These are phyloP conservation scores for Drosophila koepferae DNA, from an alignment of 2,888 invertebrate species.

Conservation along the genomic window DNA sequence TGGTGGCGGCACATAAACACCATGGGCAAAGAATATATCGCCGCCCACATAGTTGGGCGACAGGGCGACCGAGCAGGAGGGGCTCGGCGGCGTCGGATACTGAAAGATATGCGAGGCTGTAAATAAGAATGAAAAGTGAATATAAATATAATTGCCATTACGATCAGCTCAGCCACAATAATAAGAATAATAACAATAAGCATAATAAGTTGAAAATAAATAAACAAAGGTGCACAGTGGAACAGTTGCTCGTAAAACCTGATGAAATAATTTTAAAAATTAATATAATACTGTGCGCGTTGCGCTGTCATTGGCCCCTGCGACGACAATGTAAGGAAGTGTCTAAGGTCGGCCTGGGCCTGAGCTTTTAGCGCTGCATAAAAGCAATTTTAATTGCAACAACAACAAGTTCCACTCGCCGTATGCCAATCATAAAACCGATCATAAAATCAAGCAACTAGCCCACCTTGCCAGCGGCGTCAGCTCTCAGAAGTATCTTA, in stretches of 20 bases:
- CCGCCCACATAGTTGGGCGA: slow-evolving; percentile 81
- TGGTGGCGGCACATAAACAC: slow-evolving; percentile 67
- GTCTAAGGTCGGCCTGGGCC: slow-evolving; percentile 60
- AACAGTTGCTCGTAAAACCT: not conserved
- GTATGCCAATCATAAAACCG: slow-evolving; percentile 50
- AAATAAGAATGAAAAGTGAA: slow-evolving; percentile 27
- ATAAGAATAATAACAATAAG: slow-evolving; percentile 11
- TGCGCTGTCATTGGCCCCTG: slow-evolving; percentile 54
- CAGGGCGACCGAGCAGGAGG: slow-evolving; percentile 82
- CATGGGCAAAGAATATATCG: slow-evolving; percentile 84
- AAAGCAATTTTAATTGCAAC: slow-evolving; percentile 51
- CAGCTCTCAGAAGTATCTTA: slow-evolving; percentile 15
- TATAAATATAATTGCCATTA: slow-evolving; percentile 38
- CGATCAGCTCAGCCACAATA: slow-evolving; percentile 5
- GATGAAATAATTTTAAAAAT: too few species aligned
- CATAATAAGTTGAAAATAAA: slow-evolving; percentile 12
- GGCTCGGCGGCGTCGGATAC: slow-evolving; percentile 84
- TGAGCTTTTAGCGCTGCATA: slow-evolving; percentile 44
- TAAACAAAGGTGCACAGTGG: slow-evolving; percentile 54
- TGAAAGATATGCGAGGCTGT: slow-evolving; percentile 84
- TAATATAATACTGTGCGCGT: too few species aligned
- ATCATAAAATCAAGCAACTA: slow-evolving; percentile 49
- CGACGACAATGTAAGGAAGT: slow-evolving; percentile 76
- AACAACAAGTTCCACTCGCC: slow-evolving; percentile 34
- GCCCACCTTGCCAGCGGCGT: slow-evolving; percentile 14